Evolutionary conservation across 2,888 invertebrate species (phyloP).

Genomic region (Lottia scabra): DNA sequence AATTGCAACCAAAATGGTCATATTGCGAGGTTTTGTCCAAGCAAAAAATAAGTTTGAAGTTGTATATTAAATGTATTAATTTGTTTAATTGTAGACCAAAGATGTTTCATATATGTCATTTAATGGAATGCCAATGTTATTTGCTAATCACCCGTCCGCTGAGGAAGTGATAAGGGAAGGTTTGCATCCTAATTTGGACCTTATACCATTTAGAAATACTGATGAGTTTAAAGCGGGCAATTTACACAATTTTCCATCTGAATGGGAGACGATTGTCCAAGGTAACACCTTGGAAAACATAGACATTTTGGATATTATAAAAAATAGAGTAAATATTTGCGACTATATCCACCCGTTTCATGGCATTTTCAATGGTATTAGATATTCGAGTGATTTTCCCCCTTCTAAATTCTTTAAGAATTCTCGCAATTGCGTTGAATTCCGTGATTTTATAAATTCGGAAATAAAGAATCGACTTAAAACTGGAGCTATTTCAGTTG

Average conservation of each 20-base stretch:
- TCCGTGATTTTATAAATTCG: conserved; percentile 11
- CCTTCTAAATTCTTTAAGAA: conserved; percentile 15
- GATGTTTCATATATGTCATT: not conserved
- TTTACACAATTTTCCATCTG: conserved; percentile 11
- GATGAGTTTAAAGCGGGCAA: conserved; percentile 19
- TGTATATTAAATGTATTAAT: too few species aligned
- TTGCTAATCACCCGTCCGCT: conserved; percentile 9
- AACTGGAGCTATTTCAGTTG: conserved; percentile 21
- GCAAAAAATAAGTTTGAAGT: too few species aligned
- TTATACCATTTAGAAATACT: conserved; percentile 26
- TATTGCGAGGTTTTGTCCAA: too few species aligned
- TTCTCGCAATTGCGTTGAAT: not conserved
- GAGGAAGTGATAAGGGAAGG: conserved; percentile 18
- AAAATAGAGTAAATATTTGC: too few species aligned
- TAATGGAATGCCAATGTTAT: conserved; percentile 19
- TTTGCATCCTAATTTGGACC: conserved; percentile 8
- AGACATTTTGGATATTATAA: not conserved
- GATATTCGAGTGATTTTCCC: conserved; percentile 15
- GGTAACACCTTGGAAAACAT: not conserved
- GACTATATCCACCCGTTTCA: too few species aligned
- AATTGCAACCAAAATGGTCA: too few species aligned
- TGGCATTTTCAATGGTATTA: too few species aligned
- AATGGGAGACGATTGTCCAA: conserved; percentile 19
- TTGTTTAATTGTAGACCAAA: too few species aligned
- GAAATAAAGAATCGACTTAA: conserved; percentile 14